Evolutionary conservation across 2,797 vertebrate genomes (phyloP), one percentile per base, ranked within the genome.

Genomic region (Scleropages formosus): DNA sequence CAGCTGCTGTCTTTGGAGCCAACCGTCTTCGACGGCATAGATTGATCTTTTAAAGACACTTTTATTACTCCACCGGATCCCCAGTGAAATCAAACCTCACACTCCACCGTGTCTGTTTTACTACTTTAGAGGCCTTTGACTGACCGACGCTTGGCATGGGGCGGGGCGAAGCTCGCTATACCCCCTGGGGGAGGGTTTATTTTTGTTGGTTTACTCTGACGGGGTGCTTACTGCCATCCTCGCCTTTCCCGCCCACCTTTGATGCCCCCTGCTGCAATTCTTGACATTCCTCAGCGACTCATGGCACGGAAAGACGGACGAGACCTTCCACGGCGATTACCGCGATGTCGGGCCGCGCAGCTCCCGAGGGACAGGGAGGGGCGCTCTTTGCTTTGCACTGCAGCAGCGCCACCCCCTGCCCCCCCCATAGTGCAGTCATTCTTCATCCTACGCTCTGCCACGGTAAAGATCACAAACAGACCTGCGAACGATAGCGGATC

Each of bases 271-370:
- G 3, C 6, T 6, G 39, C 20, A 53, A 47, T 47, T 92, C 89
- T 89, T 89, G 92, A 91, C 90, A 93, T 91, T 93, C 91, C 91
- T 93, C 87, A 87, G 92, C 90, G 91, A 92, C 87, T 89, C 87
- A 88, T 91, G 87, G 80, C 88, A 90, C 88, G 90, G 89, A 86
- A 90, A 90, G 90, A 92, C 87, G 90, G 92, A 94, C 90, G 86
- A 91, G 82, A 85, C 83, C 86, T 91, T 90, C 85, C 87, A 92
- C 85, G 88, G 90, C 86, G 88, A 93, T 94, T 92, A 92, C 89
- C 88, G 88, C 90, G 91, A 84, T 86, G 90, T 89, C 90, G 90
- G 90, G 88, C 82, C 56, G 83, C 90, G 89, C 88, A 89, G 46
- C 59, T 63, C 58, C 31, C 56, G 10, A 92, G 82, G 89, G 86